A percentile compares a stretch with the other conserved stretches of the same genome.
Conservation (phyloP, 53 echinoderm and acorn worm species). For the Henricia sp. region DNA sequence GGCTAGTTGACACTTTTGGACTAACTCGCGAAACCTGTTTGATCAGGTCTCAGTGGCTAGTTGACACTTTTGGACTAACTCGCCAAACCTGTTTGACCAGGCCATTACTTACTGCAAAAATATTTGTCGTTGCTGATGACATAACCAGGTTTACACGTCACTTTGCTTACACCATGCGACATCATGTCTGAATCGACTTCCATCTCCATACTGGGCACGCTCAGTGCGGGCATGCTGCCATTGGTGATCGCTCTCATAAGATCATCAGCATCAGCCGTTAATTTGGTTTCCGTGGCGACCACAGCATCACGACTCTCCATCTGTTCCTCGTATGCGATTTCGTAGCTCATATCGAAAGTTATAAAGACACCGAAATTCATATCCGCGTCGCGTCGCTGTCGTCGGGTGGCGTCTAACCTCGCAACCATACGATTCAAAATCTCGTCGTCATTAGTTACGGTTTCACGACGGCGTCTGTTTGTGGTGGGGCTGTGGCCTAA, state of each 20-base stretch:
- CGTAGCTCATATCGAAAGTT: constrained; percentile 2
- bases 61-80: too few species aligned
- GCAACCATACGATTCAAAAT: constrained; percentile 1
- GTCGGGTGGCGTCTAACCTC: not conserved
- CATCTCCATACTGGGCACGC: not conserved
- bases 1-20: too few species aligned
- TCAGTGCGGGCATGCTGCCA: not conserved
- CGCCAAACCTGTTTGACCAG: not conserved
- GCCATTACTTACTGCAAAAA: constrained; percentile 25
- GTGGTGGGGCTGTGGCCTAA: constrained; percentile 1
- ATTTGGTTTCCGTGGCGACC: not conserved
- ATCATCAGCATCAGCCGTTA: constrained; percentile 13
- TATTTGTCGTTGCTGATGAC: constrained; percentile 18
- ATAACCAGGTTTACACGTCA: constrained; percentile 26
- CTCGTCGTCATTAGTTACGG: not conserved
- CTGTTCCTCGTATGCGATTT: constrained; percentile 16
- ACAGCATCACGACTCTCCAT: constrained; percentile 25
- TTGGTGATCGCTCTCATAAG: constrained; percentile 4
- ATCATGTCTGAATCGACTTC: constrained; percentile 1
- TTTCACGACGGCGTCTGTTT: constrained; percentile 4
- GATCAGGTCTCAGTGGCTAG: too few species aligned
- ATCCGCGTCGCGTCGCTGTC: constrained; percentile 13
- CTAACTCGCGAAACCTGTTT: too few species aligned
- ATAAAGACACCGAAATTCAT: constrained; percentile 18
- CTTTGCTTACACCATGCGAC: constrained; percentile 6